phyloP scores from a whole-genome alignment of 2,797 vertebrate genomes.

The Sebastolobus altivelis region DNA sequence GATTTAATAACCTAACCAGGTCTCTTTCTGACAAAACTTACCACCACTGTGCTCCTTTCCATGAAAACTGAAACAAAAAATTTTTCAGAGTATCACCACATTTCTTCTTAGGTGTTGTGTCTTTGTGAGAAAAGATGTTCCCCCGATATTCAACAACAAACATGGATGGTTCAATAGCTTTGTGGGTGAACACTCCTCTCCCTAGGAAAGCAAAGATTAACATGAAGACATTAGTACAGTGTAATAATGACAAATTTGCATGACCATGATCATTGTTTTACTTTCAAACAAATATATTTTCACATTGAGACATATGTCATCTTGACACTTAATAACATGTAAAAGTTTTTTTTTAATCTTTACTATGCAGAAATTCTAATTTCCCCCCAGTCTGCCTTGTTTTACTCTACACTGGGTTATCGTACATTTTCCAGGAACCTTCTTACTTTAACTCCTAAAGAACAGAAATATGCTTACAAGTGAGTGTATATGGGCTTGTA shows the following conservation, averaged over 20 bases:
- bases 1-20: background rate
- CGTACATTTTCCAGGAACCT: background rate
- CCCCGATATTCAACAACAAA: conserved; percentile 70
- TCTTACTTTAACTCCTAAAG: background rate
- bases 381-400: background rate
- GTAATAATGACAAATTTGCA: background rate
- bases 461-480: background rate
- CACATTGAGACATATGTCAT: too few species aligned
- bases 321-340: background rate
- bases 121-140: background rate
- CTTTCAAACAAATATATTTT: background rate
- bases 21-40: conserved; percentile 16
- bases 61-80: conserved; percentile 56
- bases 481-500: background rate
- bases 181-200: conserved; percentile 52
- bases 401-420: background rate
- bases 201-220: conserved; percentile 30
- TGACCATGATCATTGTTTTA: background rate
- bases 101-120: background rate
- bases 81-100: background rate
- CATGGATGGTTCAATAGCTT: conserved; percentile 33
- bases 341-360: background rate
- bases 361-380: too few species aligned
- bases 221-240: background rate
- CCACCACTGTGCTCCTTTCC: conserved; percentile 59